These are phyloP conservation scores for Lochmaea capreae DNA, from an alignment of 2,888 invertebrate species.

Conservation along the genomic window DNA sequence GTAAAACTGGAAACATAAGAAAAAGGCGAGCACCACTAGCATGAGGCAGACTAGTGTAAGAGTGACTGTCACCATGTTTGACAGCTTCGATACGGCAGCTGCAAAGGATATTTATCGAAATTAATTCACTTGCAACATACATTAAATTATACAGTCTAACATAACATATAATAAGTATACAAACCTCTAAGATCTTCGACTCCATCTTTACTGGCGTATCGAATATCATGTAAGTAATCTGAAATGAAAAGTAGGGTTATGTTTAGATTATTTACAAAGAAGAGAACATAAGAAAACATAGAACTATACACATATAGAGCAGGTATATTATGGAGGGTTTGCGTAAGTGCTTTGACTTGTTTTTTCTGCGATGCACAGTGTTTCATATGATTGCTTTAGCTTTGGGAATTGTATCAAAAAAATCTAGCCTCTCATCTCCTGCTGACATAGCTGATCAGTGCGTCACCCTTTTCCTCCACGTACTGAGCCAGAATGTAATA, in stretches of 20 bases:
- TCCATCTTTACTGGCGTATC: slow-evolving; percentile 53
- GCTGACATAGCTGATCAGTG: no score
- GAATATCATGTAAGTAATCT: slow-evolving; percentile 60
- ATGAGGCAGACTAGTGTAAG: slow-evolving; percentile 57
- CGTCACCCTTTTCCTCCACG: no score
- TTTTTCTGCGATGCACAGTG: no score
- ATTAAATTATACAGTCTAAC: no score
- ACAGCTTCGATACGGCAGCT: slow-evolving; percentile 58
- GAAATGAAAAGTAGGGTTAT: slow-evolving; percentile 43
- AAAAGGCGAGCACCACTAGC: slow-evolving; percentile 52
- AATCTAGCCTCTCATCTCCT: no score
- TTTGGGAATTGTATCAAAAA: no score
- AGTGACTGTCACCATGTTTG: slow-evolving; percentile 56
- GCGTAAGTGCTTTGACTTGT: no score
- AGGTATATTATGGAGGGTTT: no score
- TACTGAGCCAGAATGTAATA: no score
- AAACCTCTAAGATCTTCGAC: slow-evolving; percentile 55
- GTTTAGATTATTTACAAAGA: neutral
- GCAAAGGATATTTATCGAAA: slow-evolving; percentile 40
- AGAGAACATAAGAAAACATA: no score
- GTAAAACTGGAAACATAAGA: slow-evolving; percentile 56
- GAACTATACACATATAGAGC: no score
- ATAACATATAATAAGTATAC: slow-evolving; percentile 16
- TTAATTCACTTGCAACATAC: neutral
- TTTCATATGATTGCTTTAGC: no score